Base-by-base conservation (phyloP, 2,797 vertebrate genomes). In the Rhynchotus rufescens region DNA sequence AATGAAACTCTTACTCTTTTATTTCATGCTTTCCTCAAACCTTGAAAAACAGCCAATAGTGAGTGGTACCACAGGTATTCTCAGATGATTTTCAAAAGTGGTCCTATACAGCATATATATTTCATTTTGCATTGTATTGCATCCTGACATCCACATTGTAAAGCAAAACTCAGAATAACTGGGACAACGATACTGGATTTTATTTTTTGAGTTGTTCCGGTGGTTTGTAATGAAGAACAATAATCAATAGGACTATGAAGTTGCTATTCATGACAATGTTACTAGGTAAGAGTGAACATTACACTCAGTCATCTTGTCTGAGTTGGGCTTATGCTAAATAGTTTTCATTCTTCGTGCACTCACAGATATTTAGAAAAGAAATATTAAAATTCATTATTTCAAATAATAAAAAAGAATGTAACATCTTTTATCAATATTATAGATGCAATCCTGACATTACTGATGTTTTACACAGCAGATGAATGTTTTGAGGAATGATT, bases 301-400 rank as follows among this genome's bases (percentile, higher is more conserved):
- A 28, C 64, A 87, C 69, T 74, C 0, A 0, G 51, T 92, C 67
- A 76, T 79, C 60, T 89, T 87, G 85, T 85, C 76, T 87, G 34
- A 69, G 26, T 38, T 66, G 42, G 13, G 34, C 80, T 88, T 90
- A 61, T 83, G 79, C 32, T 67, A 86, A 94, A 80, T 36, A 83
- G 62, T 25, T 89, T 89, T 87, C 76, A 34, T 47, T 89, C 60
- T 65, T 69, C 66, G 83, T 6, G 21, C 28, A 82, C 90, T 94
- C 81, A 67, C 44, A n/a, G 60, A 64, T 16, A 76, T 7, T 11
- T 45, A 16, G 16, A n/a, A 1, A 5, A 14, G 38, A 15, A 28
- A 2, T 4, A 38, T 59, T 26, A 89, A 30, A 38, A 49, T 13
- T 49, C 61, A 2, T 32, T 26, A 38, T 62, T 81, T n/a, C 17